Evolutionary conservation across 2,113 vertebrate species (phyloP).

Genomic region (Lynx canadensis): DNA sequence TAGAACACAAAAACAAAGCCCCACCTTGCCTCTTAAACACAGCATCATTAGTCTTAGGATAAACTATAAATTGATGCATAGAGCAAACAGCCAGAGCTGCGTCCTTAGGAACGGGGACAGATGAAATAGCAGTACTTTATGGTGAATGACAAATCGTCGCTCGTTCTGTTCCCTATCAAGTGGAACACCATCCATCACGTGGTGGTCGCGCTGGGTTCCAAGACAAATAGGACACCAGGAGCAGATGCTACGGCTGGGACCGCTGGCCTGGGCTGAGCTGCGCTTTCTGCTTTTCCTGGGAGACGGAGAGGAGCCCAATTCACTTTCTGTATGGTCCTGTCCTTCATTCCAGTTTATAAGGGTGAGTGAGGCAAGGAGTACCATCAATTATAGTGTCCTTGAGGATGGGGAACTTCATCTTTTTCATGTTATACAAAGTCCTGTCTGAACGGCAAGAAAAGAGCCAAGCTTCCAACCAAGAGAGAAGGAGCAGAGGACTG

Average conservation of each 20-base stretch:
- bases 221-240: background rate
- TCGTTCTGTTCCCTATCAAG: slow-evolving; percentile 39
- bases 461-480: background rate
- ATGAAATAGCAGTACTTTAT: slow-evolving; percentile 66
- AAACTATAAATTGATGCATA: slow-evolving; percentile 63
- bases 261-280: background rate
- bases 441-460: background rate
- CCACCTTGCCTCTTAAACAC: slow-evolving; percentile 66
- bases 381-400: background rate
- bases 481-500: background rate
- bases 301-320: background rate
- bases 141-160: slow-evolving; percentile 65
- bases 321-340: slow-evolving; percentile 41
- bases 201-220: background rate
- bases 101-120: background rate
- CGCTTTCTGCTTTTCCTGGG: background rate
- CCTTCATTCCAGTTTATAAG: slow-evolving; percentile 11
- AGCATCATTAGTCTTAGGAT: slow-evolving; percentile 62
- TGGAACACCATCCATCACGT: background rate
- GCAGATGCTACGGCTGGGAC: background rate
- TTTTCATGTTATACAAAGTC: background rate
- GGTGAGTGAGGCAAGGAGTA: background rate
- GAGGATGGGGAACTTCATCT: background rate
- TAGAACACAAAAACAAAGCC: slow-evolving; percentile 62
- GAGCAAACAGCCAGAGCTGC: background rate